These are phyloP conservation scores for Botia kubotai DNA, from an alignment of 2,797 vertebrate genomes.

Conservation along the genomic window DNA sequence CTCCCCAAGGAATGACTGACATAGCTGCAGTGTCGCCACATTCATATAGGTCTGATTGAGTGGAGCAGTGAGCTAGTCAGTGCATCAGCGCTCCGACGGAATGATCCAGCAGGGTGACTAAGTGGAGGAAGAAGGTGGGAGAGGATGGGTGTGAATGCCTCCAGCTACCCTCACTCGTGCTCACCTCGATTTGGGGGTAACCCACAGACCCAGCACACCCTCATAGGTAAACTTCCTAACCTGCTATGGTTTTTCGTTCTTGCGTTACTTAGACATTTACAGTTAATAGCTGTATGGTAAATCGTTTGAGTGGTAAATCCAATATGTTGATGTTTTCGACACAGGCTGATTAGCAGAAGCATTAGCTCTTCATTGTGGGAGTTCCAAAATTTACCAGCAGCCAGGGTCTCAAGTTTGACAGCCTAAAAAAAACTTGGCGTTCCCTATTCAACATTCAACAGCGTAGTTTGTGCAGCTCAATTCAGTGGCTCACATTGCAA, in stretches of 20 bases:
- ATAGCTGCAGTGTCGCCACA: conserved; percentile 33
- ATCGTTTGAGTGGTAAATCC: neutral
- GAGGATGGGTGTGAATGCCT: conserved; percentile 99
- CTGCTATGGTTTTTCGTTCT: neutral
- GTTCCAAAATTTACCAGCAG: neutral
- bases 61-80: conserved; percentile 36
- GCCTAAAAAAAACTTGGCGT: neutral
- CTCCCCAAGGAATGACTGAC: conserved; percentile 53
- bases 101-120: conserved; percentile 63
- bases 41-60: conserved; percentile 40
- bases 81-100: conserved; percentile 33
- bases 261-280: neutral
- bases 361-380: neutral
- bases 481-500: neutral
- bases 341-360: neutral
- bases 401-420: neutral
- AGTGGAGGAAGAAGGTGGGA: conserved; percentile 63
- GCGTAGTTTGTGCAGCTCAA: neutral
- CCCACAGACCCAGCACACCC: conserved; percentile 94
- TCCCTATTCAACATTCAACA: neutral
- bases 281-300: neutral
- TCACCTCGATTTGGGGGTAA: conserved; percentile 95
- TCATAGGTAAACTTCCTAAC: conserved; percentile 86
- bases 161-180: conserved; percentile 98
- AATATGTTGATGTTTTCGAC: neutral